A percentile compares a stretch with the other conserved stretches of the same genome.
Evolutionary conservation across 2,113 vertebrate genomes (phyloP).

Genomic region (Sinocyclocheilus anshuiensis): DNA sequence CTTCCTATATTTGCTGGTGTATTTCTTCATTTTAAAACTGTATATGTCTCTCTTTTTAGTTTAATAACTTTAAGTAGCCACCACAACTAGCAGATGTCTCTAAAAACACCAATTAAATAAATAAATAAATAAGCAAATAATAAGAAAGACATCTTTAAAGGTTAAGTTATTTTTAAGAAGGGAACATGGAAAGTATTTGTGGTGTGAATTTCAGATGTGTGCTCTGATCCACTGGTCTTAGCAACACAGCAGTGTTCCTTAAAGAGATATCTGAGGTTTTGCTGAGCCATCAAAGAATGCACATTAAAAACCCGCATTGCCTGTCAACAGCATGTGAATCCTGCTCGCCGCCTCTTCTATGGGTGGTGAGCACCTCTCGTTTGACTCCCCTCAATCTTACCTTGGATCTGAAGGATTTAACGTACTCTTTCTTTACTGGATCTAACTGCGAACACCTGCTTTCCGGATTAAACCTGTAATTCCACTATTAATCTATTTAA

Average conservation of each 20-base stretch:
- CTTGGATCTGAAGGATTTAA: conserved; percentile 45
- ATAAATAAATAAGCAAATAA: conserved; percentile 54
- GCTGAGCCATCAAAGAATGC: conserved; percentile 61
- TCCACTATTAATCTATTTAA: conserved; percentile 17
- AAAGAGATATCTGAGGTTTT: conserved; percentile 64
- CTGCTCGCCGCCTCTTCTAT: conserved; percentile 53
- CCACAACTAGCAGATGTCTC: not conserved
- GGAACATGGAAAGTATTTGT: conserved; percentile 37
- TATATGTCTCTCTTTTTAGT: not conserved
- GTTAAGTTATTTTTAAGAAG: conserved; percentile 53
- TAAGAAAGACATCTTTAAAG: conserved; percentile 46
- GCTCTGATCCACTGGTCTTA: conserved; percentile 68
- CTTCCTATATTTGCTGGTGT: not conserved
- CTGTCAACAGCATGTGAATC: conserved; percentile 45
- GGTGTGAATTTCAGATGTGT: conserved; percentile 66
- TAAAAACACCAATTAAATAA: conserved; percentile 28
- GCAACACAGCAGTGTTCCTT: conserved; percentile 69
- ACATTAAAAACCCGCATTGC: conserved; percentile 54
- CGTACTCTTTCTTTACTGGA: conserved; percentile 14
- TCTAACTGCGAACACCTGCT: not conserved
- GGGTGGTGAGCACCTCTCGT: conserved; percentile 67
- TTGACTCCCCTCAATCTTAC: conserved; percentile 28
- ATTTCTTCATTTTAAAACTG: not conserved
- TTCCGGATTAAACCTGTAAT: conserved; percentile 15
- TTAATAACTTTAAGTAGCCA: no score